These are phyloP conservation scores for Antrozous pallidus DNA, from an alignment of 2,797 vertebrate species.

Conservation along the genomic window DNA sequence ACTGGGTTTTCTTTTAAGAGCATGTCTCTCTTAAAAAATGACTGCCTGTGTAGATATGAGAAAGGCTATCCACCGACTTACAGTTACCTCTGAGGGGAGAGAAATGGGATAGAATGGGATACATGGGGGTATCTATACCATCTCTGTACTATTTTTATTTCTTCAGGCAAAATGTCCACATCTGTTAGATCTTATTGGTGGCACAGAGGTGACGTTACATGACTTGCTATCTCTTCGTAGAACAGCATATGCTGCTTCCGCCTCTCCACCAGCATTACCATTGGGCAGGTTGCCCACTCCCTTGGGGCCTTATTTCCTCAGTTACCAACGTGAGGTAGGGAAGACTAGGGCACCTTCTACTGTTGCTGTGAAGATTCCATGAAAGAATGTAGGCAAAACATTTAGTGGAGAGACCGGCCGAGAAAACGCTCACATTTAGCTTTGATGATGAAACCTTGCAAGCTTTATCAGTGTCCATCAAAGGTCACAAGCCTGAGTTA, in stretches of 20 bases:
- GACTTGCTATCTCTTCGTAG: not conserved
- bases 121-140: rapidly evolving
- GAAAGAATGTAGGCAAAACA: not conserved
- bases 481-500: not conserved
- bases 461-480: not conserved
- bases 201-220: rapidly evolving
- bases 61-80: not conserved
- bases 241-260: rapidly evolving
- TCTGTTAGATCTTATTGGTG: not conserved
- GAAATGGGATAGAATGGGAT: rapidly evolving
- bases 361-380: not conserved
- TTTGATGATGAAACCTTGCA: not conserved
- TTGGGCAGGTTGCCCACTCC: not conserved
- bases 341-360: not conserved
- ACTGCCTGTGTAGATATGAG: not conserved
- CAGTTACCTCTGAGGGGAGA: not conserved
- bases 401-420: not conserved
- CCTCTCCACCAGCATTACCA: not conserved
- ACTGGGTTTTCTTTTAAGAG: not conserved
- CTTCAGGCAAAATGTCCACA: not conserved
- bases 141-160: not conserved
- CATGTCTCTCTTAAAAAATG: not conserved
- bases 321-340: not conserved
- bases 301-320: not conserved
- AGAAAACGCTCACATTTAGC: rapidly evolving